Evolutionary conservation across 2,888 invertebrate genomes (phyloP), one percentile per base, ranked within the genome.

Genomic region (Xanthostigma xanthostigma): DNA sequence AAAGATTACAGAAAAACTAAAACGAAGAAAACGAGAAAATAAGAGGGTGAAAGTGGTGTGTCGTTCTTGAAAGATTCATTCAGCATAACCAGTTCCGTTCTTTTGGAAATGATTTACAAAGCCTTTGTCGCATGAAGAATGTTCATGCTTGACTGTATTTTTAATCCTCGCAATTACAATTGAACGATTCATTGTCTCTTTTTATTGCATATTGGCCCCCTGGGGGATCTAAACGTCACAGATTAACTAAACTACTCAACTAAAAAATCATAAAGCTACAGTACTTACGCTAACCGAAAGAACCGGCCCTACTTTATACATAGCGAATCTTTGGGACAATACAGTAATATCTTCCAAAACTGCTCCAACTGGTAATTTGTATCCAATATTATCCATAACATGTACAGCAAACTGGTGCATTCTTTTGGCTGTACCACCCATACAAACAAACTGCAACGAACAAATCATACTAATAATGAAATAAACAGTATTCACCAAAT

Each of bases 231-330:
- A 33, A 35, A 1, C 14, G 6, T 13, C 12, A 34, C 12, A 9
- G 45, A 45, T 38, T n/a, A 5, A 46, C 45, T 33, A 46, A 46
- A 35, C 9, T 44, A 12, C 14, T 44, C 1, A 14, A 46, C 1
- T 13, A 6, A 45, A 12, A 44, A 46, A 3, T 9, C 14, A 11
- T 11, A n/a, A 13, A 45, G 10, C 12, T 10, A 11, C 40, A 35
- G 14, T 58, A 69, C 74, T 72, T 59, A 75, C 75, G 59, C 74
- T 79, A 45, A 80, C 71, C 46, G 76, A 72, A 2, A 81, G 60
- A 0, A 81, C 75, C 0, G 80, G 79, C 0, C 81, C 80, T 3
- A 78, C 74, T 72, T 81, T 81, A 58, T 73, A 82, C 72, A 81
- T 74, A 35, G 78, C 76, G 60, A 76, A 81, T 55, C 81, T 66